These are phyloP conservation scores for Allophyes oxyacanthae DNA, from an alignment of 2,888 invertebrate genomes.

Conservation along the genomic window DNA sequence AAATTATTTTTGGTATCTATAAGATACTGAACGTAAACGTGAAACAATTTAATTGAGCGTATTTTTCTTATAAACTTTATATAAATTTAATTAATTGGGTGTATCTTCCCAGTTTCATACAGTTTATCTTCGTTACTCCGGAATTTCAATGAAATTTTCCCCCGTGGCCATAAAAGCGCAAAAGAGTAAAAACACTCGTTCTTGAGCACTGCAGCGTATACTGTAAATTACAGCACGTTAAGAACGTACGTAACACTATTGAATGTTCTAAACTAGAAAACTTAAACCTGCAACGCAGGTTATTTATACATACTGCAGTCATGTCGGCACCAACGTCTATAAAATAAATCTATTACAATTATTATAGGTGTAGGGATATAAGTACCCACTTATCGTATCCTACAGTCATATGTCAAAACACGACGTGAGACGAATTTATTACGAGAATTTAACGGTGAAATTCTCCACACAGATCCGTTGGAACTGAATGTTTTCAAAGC, in stretches of 20 bases:
- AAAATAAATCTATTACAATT: conserved; percentile 14
- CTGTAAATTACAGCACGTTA: conserved; percentile 51
- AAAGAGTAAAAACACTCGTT: conserved; percentile 49
- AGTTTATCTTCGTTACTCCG: conserved; percentile 46
- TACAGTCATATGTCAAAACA: conserved; percentile 60
- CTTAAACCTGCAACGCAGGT: conserved; percentile 21
- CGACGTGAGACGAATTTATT: conserved; percentile 60
- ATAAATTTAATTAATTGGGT: conserved; percentile 46
- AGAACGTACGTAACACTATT: conserved; percentile 46
- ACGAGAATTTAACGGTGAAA: conserved; percentile 55
- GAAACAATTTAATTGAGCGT: conserved; percentile 36
- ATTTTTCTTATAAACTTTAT: conserved; percentile 31
- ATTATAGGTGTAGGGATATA: conserved; percentile 5
- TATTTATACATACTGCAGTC: conserved; percentile 14
- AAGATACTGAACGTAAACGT: conserved; percentile 28
- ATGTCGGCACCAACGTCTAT: conserved; percentile 4
- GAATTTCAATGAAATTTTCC: conserved; percentile 55
- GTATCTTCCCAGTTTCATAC: conserved; percentile 45
- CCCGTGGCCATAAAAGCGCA: conserved; percentile 52
- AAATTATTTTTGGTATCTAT: too few relatives aligned
- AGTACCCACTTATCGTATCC: conserved; percentile 44
- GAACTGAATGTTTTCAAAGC: conserved; percentile 66
- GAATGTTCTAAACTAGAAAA: conserved; percentile 37
- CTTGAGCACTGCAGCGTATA: conserved; percentile 51
- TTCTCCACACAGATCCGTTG: conserved; percentile 53